A percentile compares a stretch with the other conserved stretches of the same genome.
These are phyloP conservation scores for Acanthochromis polyacanthus DNA, from an alignment of 2,113 vertebrate genomes.

Conservation along the genomic window DNA sequence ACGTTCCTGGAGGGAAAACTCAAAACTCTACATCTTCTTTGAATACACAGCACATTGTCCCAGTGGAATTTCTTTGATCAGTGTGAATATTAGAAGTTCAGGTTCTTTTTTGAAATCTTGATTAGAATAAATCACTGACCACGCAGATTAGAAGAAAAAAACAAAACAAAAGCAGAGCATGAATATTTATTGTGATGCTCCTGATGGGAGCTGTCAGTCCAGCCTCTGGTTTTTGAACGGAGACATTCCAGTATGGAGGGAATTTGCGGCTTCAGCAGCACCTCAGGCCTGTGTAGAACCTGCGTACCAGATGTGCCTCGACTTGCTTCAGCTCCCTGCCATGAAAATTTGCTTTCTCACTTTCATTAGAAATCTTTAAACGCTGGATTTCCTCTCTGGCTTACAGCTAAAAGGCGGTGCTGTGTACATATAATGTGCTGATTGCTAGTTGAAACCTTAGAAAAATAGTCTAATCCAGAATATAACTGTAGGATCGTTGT, in stretches of 20 bases:
- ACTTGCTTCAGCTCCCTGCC: conserved; percentile 64
- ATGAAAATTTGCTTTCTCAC: conserved; percentile 44
- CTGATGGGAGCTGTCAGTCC: conserved; percentile 62
- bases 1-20: conserved; percentile 20
- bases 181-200: conserved; percentile 53
- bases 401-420: neutral
- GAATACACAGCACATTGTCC: conserved; percentile 50
- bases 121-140: conserved; percentile 46
- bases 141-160: conserved; percentile 16
- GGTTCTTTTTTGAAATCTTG: conserved; percentile 29
- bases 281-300: conserved; percentile 62
- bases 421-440: neutral
- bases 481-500: conserved; percentile 11
- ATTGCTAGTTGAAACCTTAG: neutral
- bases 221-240: conserved; percentile 34
- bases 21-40: neutral
- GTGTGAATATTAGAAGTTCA: conserved; percentile 29
- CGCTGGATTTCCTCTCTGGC: conserved; percentile 18
- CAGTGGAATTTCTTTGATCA: conserved; percentile 55
- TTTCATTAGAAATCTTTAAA: conserved; percentile 41
- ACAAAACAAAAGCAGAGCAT: conserved; percentile 5
- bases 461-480: conserved; percentile 3
- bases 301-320: conserved; percentile 71
- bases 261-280: conserved; percentile 53
- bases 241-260: conserved; percentile 34